Evolutionary conservation across 2,113 vertebrate genomes (phyloP).

Genomic region (Seriola aureovittata): DNA sequence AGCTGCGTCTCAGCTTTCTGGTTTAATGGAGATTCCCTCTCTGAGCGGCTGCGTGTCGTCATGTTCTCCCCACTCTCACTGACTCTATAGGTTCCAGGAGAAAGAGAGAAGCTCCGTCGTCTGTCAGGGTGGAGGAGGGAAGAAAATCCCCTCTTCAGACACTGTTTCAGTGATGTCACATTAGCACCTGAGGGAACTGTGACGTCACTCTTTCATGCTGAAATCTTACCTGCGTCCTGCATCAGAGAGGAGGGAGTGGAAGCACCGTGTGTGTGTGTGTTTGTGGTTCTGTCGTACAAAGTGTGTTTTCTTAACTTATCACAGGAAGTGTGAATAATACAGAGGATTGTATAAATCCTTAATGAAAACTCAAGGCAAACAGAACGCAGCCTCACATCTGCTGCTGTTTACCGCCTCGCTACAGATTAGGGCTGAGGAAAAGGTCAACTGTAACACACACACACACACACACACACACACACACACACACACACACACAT

Average conservation of each 20-base stretch:
- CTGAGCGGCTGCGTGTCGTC: conserved; percentile 35
- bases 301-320: neutral
- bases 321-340: conserved; percentile 2
- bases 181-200: no score
- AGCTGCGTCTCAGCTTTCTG: conserved; percentile 13
- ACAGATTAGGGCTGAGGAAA: conserved; percentile 33
- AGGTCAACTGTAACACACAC: conserved; percentile 45
- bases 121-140: no score
- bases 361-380: conserved; percentile 46
- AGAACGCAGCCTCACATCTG: conserved; percentile 34
- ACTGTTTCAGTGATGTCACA: no score
- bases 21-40: conserved; percentile 36
- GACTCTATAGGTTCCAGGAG: conserved; percentile 13
- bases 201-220: no score
- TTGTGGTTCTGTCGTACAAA: no score
- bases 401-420: conserved; percentile 45
- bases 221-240: no score
- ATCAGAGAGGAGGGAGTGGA: no score
- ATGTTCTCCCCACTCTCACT: neutral
- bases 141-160: no score
- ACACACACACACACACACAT: conserved; percentile 5
- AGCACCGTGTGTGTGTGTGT: no score
- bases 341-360: conserved; percentile 20
- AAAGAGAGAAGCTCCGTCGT: neutral
- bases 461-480: conserved; percentile 15